phyloP scores from a whole-genome alignment of 2,888 invertebrate species.

The Cephus pulcher region DNA sequence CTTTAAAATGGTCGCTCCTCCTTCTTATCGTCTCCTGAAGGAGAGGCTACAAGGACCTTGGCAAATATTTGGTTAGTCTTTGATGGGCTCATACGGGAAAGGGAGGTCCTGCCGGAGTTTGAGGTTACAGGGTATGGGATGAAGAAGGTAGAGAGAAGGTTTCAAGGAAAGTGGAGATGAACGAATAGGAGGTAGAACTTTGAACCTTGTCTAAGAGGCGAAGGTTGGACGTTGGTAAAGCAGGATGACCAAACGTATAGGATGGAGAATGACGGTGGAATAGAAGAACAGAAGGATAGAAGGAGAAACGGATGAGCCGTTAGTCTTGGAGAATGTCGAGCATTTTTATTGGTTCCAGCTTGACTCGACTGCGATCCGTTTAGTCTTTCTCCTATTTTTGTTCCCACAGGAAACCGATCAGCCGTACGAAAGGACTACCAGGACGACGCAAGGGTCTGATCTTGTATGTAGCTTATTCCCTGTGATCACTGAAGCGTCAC shows the following conservation, averaged over 20 bases:
- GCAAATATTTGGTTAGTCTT: constrained; percentile 55
- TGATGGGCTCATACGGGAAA: constrained; percentile 49
- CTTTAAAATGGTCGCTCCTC: constrained; percentile 47
- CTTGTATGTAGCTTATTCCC: constrained; percentile 31
- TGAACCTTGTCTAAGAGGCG: constrained; percentile 15
- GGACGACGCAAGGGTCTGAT: constrained; percentile 26
- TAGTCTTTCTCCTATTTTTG: constrained; percentile 20
- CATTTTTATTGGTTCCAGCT: constrained; percentile 61
- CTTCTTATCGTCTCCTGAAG: constrained; percentile 27
- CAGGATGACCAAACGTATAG: constrained; percentile 15
- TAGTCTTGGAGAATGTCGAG: constrained; percentile 60
- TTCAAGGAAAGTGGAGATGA: constrained; percentile 19
- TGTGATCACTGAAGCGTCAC: constrained; percentile 36
- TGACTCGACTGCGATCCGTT: constrained; percentile 22
- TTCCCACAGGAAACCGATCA: constrained; percentile 34
- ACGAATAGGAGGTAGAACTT: constrained; percentile 19
- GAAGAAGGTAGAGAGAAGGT: constrained; percentile 15
- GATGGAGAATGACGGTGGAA: constrained; percentile 28
- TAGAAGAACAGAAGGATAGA: constrained; percentile 34
- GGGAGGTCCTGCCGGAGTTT: constrained; percentile 3
- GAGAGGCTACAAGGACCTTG: constrained; percentile 26
- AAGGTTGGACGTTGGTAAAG: constrained; percentile 17
- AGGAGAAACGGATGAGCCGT: constrained; percentile 58
- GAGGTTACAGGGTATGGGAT: constrained; percentile 12
- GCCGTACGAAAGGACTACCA: constrained; percentile 31